These are phyloP conservation scores for Pandemis cinnamomeana DNA, from an alignment of 2,888 invertebrate species.

Conservation along the genomic window DNA sequence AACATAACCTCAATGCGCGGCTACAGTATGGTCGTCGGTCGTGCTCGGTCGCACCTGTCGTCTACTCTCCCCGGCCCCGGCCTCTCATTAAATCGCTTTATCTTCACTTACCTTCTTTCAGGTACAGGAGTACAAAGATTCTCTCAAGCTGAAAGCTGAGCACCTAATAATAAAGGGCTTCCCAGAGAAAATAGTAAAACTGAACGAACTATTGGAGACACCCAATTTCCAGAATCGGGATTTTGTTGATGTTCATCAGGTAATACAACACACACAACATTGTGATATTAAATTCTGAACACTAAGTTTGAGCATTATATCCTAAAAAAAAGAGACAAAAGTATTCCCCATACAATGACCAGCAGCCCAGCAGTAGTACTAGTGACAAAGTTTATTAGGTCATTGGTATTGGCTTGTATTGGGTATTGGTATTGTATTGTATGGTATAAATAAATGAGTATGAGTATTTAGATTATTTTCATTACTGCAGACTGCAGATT, in stretches of 20 bases:
- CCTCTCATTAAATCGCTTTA: conserved; percentile 26
- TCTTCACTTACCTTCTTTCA: conserved; percentile 64
- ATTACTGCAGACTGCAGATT: no score
- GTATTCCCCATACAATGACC: no score
- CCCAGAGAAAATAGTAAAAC: conserved; percentile 95
- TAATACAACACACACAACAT: conserved; percentile 45
- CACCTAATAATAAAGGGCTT: conserved; percentile 94
- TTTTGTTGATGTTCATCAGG: conserved; percentile 91
- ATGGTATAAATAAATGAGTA: no score
- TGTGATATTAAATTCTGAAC: neutral
- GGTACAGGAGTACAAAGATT: conserved; percentile 96
- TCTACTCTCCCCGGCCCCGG: neutral
- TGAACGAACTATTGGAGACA: conserved; percentile 94
- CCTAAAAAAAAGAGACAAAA: neutral
- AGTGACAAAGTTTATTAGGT: no score
- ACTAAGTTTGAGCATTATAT: neutral
- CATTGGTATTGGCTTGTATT: no score
- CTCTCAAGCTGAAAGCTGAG: conserved; percentile 94
- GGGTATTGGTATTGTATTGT: no score
- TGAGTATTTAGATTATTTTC: no score
- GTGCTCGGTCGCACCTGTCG: conserved; percentile 42
- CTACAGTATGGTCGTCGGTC: conserved; percentile 51
- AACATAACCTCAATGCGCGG: conserved; percentile 66
- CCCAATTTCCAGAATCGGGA: conserved; percentile 91
- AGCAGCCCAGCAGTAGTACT: no score